Evolutionary conservation across 2,888 invertebrate genomes (phyloP), one percentile per base, ranked within the genome.

Genomic region (Netelia virgata): DNA sequence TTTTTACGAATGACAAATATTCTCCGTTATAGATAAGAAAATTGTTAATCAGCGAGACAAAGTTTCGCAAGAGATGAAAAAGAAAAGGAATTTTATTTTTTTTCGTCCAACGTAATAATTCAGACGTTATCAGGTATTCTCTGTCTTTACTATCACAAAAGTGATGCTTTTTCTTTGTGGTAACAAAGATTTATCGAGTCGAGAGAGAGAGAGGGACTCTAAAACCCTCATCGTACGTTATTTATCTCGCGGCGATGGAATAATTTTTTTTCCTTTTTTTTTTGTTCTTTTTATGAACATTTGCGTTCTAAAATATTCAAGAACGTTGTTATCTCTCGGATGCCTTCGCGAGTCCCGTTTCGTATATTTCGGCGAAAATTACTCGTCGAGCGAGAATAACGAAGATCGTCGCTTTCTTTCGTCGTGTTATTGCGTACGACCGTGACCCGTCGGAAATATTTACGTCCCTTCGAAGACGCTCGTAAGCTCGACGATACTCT

Each of bases 71-170:
- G 28, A 5, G 28, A 28, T 28, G 28, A 28, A 5, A 5, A 28
- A 28, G 0, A 28, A 28, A 28, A 28, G n/a, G n/a, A n/a, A n/a
- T n/a, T n/a, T 28, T 28, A 3, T 28, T 28, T 23, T 28, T 28
- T 3, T 28, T 0, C 5, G 28, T 28, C 28, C 28, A 28, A 64
- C 41, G 80, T 68, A 59, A 73, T 80, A 73, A 74, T 73, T 80
- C 66, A 59, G n/a, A 11, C 59, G 68, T 80, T 80, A 80, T 80
- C 80, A 23, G 47, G 1, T 3, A 23, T 0, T 9, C n/a, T 63
- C 8, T n/a, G n/a, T 23, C n/a, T 16, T 55, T 11, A 41, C 41
- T 36, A 55, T 63, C 36, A 53, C 20, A 18, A 20, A 11, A 73
- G 16, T n/a, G 11, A 61, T 57, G 3, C 63, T 63, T 64, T 36